A percentile compares a stretch with the other conserved stretches of the same genome.
These are phyloP conservation scores for Thunnus thynnus DNA, from an alignment of 2,113 vertebrate genomes.

Conservation along the genomic window DNA sequence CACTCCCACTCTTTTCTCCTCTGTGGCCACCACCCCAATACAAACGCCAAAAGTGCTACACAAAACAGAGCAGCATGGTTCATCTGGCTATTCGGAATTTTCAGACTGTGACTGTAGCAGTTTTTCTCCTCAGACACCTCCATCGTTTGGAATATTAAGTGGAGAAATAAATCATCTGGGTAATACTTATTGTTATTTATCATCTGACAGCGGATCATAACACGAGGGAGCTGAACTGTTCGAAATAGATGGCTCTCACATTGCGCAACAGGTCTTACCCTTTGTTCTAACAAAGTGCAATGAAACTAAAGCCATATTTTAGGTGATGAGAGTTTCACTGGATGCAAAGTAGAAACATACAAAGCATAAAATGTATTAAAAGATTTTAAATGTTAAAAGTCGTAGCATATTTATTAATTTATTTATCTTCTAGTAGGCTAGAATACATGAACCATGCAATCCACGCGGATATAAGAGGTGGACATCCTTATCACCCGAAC, in stretches of 20 bases:
- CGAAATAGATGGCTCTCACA: conserved; percentile 15
- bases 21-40: conserved; percentile 64
- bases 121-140: neutral
- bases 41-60: conserved; percentile 27
- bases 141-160: neutral
- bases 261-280: conserved; percentile 81
- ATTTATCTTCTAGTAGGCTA: neutral
- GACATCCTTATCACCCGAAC: conserved; percentile 2
- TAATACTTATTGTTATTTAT: neutral
- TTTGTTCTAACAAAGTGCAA: conserved; percentile 37
- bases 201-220: neutral
- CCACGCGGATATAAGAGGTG: conserved; percentile 10
- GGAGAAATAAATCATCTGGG: neutral
- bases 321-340: neutral
- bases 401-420: neutral
- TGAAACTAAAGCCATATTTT: neutral
- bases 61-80: conserved; percentile 15
- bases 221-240: conserved; percentile 14
- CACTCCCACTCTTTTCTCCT: conserved; percentile 35
- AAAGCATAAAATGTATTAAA: conserved; percentile 35
- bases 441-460: neutral
- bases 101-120: accelerated
- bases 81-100: neutral
- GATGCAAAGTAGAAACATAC: conserved; percentile 17
- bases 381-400: neutral